Conservation (phyloP, 2,797 vertebrate species). For the Apogon hyalosoma region DNA sequence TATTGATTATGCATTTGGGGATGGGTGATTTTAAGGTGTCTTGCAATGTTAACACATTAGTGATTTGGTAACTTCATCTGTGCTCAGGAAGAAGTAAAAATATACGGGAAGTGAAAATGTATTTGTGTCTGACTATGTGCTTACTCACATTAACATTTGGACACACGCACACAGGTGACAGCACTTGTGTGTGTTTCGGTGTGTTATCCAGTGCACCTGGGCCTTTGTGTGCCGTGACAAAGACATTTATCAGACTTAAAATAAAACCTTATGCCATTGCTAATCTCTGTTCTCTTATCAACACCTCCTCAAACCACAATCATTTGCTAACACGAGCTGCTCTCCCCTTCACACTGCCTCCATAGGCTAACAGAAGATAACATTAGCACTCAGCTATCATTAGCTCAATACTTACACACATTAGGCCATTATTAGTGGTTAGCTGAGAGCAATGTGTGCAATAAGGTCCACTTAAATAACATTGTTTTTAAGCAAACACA, state of each 20-base stretch:
- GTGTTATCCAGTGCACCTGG: slow-evolving; percentile 36
- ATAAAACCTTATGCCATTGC: slow-evolving; percentile 9
- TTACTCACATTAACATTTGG: not conserved
- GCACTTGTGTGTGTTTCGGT: slow-evolving; percentile 15
- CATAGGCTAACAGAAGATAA: slow-evolving; percentile 40
- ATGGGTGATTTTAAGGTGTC: too few relatives aligned
- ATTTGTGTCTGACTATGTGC: not conserved
- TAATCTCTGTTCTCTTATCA: slow-evolving; percentile 45
- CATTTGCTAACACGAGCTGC: slow-evolving; percentile 17
- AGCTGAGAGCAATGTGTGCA: slow-evolving; percentile 6
- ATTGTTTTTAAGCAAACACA: slow-evolving; percentile 15
- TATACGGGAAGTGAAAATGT: too few relatives aligned
- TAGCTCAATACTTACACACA: slow-evolving; percentile 17
- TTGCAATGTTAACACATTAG: too few relatives aligned
- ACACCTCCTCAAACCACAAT: slow-evolving; percentile 22
- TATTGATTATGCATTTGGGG: too few relatives aligned
- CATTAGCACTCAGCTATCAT: slow-evolving; percentile 13
- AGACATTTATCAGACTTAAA: slow-evolving; percentile 38
- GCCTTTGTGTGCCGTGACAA: slow-evolving; percentile 40
- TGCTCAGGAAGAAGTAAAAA: too few relatives aligned
- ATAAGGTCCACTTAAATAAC: not conserved
- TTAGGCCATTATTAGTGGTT: slow-evolving; percentile 32
- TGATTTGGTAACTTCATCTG: too few relatives aligned
- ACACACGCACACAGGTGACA: not conserved
- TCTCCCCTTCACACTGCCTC: slow-evolving; percentile 34